Evolutionary conservation across 2,113 vertebrate species (phyloP), one percentile per base, ranked within the genome.

Genomic region (Gobio gobio): DNA sequence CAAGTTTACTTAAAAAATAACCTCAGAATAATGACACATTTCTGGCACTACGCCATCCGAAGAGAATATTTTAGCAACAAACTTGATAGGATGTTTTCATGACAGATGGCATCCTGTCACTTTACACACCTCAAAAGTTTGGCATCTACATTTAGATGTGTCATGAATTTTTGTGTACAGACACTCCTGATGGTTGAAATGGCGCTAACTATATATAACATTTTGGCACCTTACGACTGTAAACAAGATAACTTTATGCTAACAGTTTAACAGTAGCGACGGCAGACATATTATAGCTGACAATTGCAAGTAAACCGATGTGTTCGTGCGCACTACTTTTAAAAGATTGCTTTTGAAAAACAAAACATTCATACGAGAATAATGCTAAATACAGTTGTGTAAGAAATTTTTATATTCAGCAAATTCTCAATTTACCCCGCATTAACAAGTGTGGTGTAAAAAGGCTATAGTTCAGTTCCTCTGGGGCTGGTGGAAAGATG

Each of bases 321-420:
- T 24, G 22, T 24, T 24, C 22, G n/a, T 73, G 13, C 5, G 24
- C 43, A 73, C 66, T 70, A 40, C 20, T 43, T 40, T 68, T 70
- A 40, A 70, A 70, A 70, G 22, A 0, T 22, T 5, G 3, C 18
- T 22, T 40, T 61, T 61, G 10, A 61, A 61, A 61, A 59, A 29
- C 14, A 3, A 40, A 24, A 68, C 4, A 82, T 56, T 1, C 49
- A 51, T 51, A 20, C 70, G n/a, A 10, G 3, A 66, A 47, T 33
- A 29, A 18, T 82, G 82, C 63, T 78, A 72, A 80, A 64, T 59
- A 83, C 47, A 80, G 66, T 51, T 75, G 78, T 12, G 18, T 70
- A n/a, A 26, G 72, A 74, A 24, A 24, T 74, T 5, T 74, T 47
- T 74, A 74, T 74, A n/a, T 74, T 13, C 40, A 49, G 72, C 43